phyloP scores from a whole-genome alignment of 1,140 invertebrate genomes.

The Drosophila teissieri region DNA sequence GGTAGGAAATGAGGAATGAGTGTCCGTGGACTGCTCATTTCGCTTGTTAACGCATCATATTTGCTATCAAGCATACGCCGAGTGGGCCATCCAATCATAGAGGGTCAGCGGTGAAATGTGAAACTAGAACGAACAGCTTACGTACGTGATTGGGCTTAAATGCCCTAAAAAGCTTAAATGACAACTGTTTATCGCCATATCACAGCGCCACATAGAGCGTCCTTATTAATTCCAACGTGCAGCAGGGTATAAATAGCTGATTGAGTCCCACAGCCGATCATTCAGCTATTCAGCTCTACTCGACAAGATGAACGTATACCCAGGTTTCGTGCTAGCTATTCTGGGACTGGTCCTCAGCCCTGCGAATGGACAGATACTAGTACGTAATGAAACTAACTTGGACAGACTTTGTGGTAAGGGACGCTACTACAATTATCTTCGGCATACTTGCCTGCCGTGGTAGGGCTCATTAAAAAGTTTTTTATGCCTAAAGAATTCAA shows the following conservation, averaged over 20 bases:
- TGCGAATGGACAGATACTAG: not conserved
- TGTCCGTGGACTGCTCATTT: slow-evolving; percentile 21
- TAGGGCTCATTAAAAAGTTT: not conserved
- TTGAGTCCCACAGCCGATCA: not conserved
- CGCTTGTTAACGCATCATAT: slow-evolving; percentile 27
- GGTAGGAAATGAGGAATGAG: not conserved
- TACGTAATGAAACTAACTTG: not conserved
- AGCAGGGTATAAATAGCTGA: slow-evolving; percentile 1
- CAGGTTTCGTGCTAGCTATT: slow-evolving; percentile 1
- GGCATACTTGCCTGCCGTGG: not conserved
- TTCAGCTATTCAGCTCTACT: not conserved
- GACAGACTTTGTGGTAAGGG: slow-evolving; percentile 8
- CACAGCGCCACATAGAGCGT: not conserved
- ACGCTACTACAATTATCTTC: not conserved
- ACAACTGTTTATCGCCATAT: not conserved
- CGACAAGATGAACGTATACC: slow-evolving; percentile 16
- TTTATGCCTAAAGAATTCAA: not conserved
- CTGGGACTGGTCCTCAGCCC: slow-evolving; percentile 11
- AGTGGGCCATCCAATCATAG: slow-evolving; percentile 18
- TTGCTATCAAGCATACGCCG: slow-evolving; percentile 33
- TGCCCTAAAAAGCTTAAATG: not conserved
- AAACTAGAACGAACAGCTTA: slow-evolving; percentile 5
- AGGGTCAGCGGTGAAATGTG: slow-evolving; percentile 6
- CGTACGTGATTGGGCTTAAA: slow-evolving; percentile 6
- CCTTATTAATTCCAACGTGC: not conserved